These are phyloP conservation scores for Magallana angulata DNA, from an alignment of 1,140 invertebrate species.

Conservation along the genomic window DNA sequence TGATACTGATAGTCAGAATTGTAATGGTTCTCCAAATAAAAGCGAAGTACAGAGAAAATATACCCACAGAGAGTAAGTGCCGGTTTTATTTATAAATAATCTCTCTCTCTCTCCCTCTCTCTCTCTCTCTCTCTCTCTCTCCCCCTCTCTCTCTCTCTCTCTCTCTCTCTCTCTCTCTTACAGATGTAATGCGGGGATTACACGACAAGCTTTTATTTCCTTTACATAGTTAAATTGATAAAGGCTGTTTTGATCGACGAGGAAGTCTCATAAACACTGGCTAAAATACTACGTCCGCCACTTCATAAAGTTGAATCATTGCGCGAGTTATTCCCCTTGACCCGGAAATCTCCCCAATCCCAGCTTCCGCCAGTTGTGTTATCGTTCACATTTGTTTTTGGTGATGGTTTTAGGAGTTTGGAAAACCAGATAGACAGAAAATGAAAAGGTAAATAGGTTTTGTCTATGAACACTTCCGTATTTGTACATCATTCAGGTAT, in stretches of 20 bases:
- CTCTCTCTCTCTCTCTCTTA: too few species aligned
- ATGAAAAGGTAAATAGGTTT: slow-evolving; percentile 23
- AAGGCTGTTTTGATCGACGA: too few species aligned
- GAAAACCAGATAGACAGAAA: background rate
- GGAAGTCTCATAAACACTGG: background rate
- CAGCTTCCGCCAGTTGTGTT: slow-evolving; percentile 28
- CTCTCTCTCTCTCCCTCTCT: too few species aligned
- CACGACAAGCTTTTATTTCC: too few species aligned
- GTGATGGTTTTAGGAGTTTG: slow-evolving; percentile 9
- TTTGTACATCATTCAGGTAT: background rate
- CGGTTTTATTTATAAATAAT: too few species aligned
- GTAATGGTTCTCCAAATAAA: background rate
- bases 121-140: too few species aligned
- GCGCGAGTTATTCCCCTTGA: slow-evolving; percentile 39
- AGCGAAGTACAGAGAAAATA: background rate
- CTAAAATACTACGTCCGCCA: background rate
- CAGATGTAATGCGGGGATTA: too few species aligned
- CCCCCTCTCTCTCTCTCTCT: too few species aligned
- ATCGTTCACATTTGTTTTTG: slow-evolving; percentile 31
- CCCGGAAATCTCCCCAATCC: slow-evolving; percentile 33
- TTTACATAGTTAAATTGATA: too few species aligned
- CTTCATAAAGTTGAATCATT: background rate
- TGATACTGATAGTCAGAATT: background rate
- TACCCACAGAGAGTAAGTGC: background rate
- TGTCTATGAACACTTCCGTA: background rate